Evolutionary conservation across 2,113 vertebrate species (phyloP).

Genomic region (Numida meleagris): DNA sequence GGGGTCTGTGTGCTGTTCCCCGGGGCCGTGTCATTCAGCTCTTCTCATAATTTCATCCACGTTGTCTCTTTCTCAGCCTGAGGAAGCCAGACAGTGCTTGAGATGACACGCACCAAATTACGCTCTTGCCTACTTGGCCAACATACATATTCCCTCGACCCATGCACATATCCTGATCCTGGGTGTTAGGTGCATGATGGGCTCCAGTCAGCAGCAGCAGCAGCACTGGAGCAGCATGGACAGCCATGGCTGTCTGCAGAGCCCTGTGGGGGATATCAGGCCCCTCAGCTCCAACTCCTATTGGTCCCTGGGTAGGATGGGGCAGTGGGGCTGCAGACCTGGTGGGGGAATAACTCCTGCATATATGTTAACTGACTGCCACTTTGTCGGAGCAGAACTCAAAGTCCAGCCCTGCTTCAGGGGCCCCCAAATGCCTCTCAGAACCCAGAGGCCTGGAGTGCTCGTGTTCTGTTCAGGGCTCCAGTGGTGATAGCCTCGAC

Average conservation of each 20-base stretch:
- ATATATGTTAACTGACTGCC: background rate
- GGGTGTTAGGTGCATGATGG: fast-evolving
- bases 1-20: background rate
- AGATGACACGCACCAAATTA: background rate
- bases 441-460: background rate
- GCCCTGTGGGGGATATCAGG: fast-evolving
- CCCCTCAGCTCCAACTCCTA: fast-evolving
- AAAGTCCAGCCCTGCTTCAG: background rate
- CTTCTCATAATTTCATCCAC: background rate
- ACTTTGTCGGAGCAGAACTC: background rate
- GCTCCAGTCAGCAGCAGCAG: fast-evolving
- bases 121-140: background rate
- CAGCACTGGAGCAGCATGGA: fast-evolving
- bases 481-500: background rate
- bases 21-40: background rate
- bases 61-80: background rate
- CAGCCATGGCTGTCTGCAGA: background rate
- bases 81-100: fast-evolving
- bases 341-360: fast-evolving
- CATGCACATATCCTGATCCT: fast-evolving
- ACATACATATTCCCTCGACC: background rate
- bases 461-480: background rate
- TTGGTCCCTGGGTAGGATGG: background rate
- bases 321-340: background rate
- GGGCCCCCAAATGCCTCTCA: background rate